Evolutionary conservation across 2,888 invertebrate species (phyloP).

Genomic region (Cryptocephalus primarius): DNA sequence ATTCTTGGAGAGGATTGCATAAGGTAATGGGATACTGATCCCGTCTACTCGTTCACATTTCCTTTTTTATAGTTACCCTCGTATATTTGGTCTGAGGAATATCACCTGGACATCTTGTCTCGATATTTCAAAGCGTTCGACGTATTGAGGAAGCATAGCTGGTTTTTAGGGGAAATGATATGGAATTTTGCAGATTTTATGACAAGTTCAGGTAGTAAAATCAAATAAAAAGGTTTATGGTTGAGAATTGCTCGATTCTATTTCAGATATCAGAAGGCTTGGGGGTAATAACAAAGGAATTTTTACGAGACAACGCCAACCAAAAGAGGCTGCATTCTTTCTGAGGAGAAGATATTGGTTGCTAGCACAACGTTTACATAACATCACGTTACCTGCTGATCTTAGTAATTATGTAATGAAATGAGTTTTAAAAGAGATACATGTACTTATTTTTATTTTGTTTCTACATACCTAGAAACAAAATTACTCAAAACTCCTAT

Average conservation of each 20-base stretch:
- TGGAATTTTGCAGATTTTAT: conserved; percentile 99
- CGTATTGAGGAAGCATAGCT: conserved; percentile 55
- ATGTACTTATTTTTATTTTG: no score
- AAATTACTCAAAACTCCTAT: no score
- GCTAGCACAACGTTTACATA: conserved; percentile 35
- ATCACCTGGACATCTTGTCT: conserved; percentile 71
- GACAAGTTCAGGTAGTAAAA: conserved; percentile 49
- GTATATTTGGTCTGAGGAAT: conserved; percentile 93
- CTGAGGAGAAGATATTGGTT: conserved; percentile 67
- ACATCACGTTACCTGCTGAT: no score
- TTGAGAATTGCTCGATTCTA: not conserved
- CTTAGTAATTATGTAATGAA: no score
- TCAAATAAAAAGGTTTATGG: no score
- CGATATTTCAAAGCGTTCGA: conserved; percentile 91
- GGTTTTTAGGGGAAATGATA: conserved; percentile 91
- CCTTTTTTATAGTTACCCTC: conserved; percentile 49
- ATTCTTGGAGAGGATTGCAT: conserved; percentile 83
- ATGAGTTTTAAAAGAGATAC: no score
- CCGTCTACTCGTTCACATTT: no score
- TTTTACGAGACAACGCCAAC: conserved; percentile 81
- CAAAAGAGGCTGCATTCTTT: conserved; percentile 78
- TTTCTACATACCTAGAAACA: no score
- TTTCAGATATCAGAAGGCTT: conserved; percentile 61
- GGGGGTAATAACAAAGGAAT: conserved; percentile 86
- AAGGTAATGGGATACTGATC: conserved; percentile 45